Base-by-base conservation (phyloP, 2,888 invertebrate species). In the Cotesia congregata region DNA sequence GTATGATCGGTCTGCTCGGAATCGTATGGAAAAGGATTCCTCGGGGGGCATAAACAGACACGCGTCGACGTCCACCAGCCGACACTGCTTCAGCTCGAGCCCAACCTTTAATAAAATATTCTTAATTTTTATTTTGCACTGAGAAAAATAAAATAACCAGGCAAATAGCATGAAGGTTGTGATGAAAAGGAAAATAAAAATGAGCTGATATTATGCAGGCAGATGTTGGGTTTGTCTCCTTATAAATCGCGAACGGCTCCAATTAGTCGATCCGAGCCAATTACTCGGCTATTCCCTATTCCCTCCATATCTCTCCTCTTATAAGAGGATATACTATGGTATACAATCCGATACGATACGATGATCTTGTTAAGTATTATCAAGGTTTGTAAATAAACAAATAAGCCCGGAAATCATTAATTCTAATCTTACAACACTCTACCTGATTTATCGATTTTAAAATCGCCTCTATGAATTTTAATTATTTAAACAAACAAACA, bases 1-100 rank as follows among this genome's bases (percentile, higher is more conserved):
- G 85, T 85, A 85, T 85, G 86, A 86, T 86, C 80, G 76, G 3
- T 50, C 78, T 83, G 81, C 82, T 79, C 79, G 82, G 83, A 80
- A 86, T 85, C 82, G 82, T 79, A 81, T 77, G 80, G 81, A 80
- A 81, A 81, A 79, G 81, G 81, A 83, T 79, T 83, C 81, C 84
- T 81, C 72, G 76, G 69, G 83, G 83, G 83, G 74, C 65, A 64
- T 39, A 39, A 61, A 74, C 75, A 61, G 59, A 78, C 76, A 75
- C 72, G 76, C 75, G 78, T 75, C 72, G 76, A 64, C 75, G 78
- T 75, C 72, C 77, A 64, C 50, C 77, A 75, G 74, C 64, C 15
- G 64, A 71, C 65, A 72, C 72, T 61, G 67, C 50, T 7, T 12
- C 50, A 50, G 50, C 50, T 7, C 50, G 9, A 50, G 50, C 50